Base-by-base conservation (phyloP, 1,140 invertebrate genomes). In the Drosophila albomicans region DNA sequence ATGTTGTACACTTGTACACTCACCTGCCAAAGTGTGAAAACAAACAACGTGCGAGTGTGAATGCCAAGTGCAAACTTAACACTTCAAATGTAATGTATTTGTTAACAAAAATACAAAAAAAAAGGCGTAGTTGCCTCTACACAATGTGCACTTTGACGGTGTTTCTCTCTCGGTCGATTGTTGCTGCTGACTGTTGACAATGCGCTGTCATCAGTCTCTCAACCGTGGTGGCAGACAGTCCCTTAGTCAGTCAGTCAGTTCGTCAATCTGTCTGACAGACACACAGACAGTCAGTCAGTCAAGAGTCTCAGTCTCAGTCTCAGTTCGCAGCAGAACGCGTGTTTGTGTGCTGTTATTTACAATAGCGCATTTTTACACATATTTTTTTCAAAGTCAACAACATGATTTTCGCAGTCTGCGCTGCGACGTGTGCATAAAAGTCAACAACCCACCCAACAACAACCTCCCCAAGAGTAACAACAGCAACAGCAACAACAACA, bases 301-400 rank as follows among this genome's bases (percentile, higher is more conserved):
- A 41, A 59, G 65, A 78, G 49, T 52, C 68, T 77, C 67, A 65
- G 68, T 52, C 68, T 77, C 67, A 65, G 68, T 57, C 61, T 82
- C 72, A 43, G 64, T 64, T 20, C 51, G 35, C 43, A 74, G 71
- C 35, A 10, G 35, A 10, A 10, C 54, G 59, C 78, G 72, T 79
- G 85, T 85, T 88, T 89, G 89, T 89, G 78, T 81, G 79, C 69
- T 71, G 81, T 85, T 88, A 88, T 88, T 88, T 88, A 88, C 85
- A 89, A 88, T 90, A 81, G 85, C 85, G 86, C 86, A 89, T 88
- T 88, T 88, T 88, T 85, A 85, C 85, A 88, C 86, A 88, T 88
- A 89, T 88, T 89, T 88, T 75, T 88, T 89, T 90, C 86, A 89
- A 88, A 89, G 86, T 89, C 85, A 88, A 88, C 85, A 88, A 88